A percentile compares a stretch with the other conserved stretches of the same genome.
Conservation (phyloP, 2,797 vertebrate genomes). For the Danionella dracula region DNA sequence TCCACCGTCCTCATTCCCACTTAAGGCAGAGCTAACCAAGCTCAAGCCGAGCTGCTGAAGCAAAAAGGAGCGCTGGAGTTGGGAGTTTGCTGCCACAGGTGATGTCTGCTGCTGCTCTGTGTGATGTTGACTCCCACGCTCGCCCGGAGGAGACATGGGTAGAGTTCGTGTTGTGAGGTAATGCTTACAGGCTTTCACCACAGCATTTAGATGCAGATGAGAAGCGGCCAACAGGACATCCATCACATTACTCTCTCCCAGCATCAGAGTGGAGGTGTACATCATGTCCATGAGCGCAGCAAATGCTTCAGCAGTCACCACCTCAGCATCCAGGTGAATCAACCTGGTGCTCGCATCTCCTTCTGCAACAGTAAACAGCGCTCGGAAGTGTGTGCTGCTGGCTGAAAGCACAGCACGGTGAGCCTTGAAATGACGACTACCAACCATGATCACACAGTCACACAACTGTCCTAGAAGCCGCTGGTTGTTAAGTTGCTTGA, state of each 20-base stretch:
- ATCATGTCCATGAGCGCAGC: conserved; percentile 97
- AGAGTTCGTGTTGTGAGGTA: conserved; percentile 92
- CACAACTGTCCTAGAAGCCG: conserved; percentile 93
- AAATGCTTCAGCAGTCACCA: conserved; percentile 95
- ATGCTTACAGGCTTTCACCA: conserved; percentile 98
- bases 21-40: conserved; percentile 89
- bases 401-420: conserved; percentile 93
- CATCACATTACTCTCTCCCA: conserved; percentile 98
- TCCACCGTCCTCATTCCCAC: conserved; percentile 68
- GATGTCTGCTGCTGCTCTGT: conserved; percentile 47
- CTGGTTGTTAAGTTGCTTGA: conserved; percentile 97
- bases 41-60: conserved; percentile 94
- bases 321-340: conserved; percentile 96
- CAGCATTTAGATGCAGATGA: conserved; percentile 92
- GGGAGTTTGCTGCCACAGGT: conserved; percentile 65
- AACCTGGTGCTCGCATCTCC: conserved; percentile 92
- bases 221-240: conserved; percentile 93
- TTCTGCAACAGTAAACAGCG: conserved; percentile 91
- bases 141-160: conserved; percentile 82
- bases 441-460: conserved; percentile 93
- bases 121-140: conserved; percentile 63
- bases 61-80: conserved; percentile 92
- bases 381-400: conserved; percentile 95
- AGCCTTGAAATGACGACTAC: conserved; percentile 92
- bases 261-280: conserved; percentile 97